A percentile compares a stretch with the other conserved stretches of the same genome.
Conservation (phyloP, 92 coral and sea anemone genomes). For the Epizoanthus scotinus region DNA sequence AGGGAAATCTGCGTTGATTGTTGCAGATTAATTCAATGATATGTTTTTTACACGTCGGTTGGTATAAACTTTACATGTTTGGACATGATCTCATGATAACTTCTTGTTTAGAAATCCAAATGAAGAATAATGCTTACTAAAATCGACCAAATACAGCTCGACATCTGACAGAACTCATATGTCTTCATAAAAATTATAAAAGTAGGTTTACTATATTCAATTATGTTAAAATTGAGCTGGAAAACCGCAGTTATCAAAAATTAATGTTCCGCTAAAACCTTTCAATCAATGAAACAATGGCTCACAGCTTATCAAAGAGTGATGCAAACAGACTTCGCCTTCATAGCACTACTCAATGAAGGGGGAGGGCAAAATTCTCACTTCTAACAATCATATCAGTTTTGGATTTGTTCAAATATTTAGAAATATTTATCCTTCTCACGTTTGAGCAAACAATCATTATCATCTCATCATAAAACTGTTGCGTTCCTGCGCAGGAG, state of each 20-base stretch:
- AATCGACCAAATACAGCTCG: conserved; percentile 54
- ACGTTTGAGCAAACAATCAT: conserved; percentile 70
- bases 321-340: conserved; percentile 58
- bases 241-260: conserved; percentile 78
- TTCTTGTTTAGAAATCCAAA: conserved; percentile 62
- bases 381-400: conserved; percentile 75
- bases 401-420: conserved; percentile 67
- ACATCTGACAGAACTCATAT: conserved; percentile 64
- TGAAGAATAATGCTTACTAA: conserved; percentile 44
- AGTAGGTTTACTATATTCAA: conserved; percentile 79
- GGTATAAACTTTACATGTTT: conserved; percentile 46
- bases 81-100: conserved; percentile 57
- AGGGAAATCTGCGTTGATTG: conserved; percentile 25
- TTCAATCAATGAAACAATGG: conserved; percentile 65
- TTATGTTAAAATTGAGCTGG: conserved; percentile 77
- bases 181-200: conserved; percentile 69
- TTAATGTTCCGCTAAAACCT: conserved; percentile 79
- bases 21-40: conserved; percentile 9
- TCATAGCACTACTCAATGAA: conserved; percentile 54
- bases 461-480: conserved; percentile 66
- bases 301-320: conserved; percentile 74
- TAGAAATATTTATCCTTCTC: conserved; percentile 72
- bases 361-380: conserved; percentile 73
- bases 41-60: conserved; percentile 16
- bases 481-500: conserved; percentile 52